phyloP scores from a whole-genome alignment of 2,888 invertebrate species.

The Rambutsinella grinnellia region DNA sequence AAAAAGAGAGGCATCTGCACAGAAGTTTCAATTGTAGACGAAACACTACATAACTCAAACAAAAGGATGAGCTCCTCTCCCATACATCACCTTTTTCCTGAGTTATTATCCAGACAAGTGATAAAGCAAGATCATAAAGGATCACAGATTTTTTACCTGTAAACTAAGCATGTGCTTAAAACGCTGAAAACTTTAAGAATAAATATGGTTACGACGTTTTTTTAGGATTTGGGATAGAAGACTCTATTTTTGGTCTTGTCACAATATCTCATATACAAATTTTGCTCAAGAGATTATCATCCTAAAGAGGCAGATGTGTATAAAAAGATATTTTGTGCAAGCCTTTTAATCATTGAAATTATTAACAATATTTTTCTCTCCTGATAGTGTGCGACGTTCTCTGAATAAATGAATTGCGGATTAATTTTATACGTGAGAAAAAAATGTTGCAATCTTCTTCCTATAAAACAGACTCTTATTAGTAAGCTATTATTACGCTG shows the following conservation, averaged over 20 bases:
- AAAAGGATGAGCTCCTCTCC: background rate
- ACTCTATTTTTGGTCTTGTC: background rate
- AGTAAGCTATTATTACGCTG: slow-evolving; percentile 53
- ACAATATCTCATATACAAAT: background rate
- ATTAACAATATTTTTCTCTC: background rate
- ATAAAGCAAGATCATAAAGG: background rate
- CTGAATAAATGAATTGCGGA: no score
- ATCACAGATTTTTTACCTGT: background rate
- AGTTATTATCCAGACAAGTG: background rate
- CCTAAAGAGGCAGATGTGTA: background rate
- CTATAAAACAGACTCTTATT: slow-evolving; percentile 42
- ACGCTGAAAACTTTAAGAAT: background rate
- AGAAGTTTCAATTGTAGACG: background rate
- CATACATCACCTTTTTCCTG: background rate
- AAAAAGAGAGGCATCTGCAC: no score
- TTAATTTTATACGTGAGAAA: no score
- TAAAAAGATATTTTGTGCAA: background rate
- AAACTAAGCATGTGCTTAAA: background rate
- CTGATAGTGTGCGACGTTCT: background rate
- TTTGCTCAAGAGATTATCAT: background rate
- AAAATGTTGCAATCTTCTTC: background rate
- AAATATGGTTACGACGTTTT: background rate
- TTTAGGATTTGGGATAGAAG: slow-evolving; percentile 3
- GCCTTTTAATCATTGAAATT: background rate
- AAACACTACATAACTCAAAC: background rate